Percentiles rank a stretch among this genome's conserved stretches.
phyloP scores from a whole-genome alignment of 2,888 invertebrate species.

The Amblyjoppa fuscipennis region DNA sequence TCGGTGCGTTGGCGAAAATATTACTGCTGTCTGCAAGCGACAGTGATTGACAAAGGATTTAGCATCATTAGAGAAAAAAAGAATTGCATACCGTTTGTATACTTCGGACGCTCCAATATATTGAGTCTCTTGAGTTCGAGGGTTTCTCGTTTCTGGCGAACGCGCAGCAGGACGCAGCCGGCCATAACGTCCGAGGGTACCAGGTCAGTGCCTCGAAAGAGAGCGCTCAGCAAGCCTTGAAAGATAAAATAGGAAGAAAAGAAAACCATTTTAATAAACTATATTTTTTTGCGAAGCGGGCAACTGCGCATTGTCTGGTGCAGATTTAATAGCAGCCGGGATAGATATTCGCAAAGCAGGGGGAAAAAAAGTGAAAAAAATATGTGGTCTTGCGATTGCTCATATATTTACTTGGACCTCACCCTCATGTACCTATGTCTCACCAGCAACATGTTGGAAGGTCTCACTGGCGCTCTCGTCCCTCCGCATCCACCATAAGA shows the following conservation, averaged over 20 bases:
- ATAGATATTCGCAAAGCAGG: constrained; percentile 21
- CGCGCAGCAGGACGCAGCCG: constrained; percentile 93
- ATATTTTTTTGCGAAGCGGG: neutral
- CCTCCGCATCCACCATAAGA: constrained; percentile 90
- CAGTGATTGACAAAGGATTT: neutral
- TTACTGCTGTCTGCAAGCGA: constrained; percentile 79
- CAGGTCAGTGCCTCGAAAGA: constrained; percentile 94
- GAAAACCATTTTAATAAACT: neutral
- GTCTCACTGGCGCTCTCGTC: constrained; percentile 93
- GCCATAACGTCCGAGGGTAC: constrained; percentile 96
- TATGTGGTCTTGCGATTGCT: constrained; percentile 5
- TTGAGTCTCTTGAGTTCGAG: constrained; percentile 90
- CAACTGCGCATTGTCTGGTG: neutral
- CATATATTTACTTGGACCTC: constrained; percentile 58
- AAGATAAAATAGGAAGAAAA: constrained; percentile 45
- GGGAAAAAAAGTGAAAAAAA: neutral
- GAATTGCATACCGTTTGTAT: constrained; percentile 87
- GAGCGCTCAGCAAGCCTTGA: constrained; percentile 89
- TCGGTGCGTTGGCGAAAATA: constrained; percentile 89
- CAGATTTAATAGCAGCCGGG: neutral
- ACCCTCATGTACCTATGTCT: constrained; percentile 83
- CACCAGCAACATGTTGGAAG: constrained; percentile 92
- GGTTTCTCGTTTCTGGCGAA: constrained; percentile 91
- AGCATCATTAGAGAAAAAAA: constrained; percentile 5
- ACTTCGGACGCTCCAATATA: constrained; percentile 89